phyloP scores from a whole-genome alignment of 2,113 vertebrate genomes.

The Nesospiza acunhae region DNA sequence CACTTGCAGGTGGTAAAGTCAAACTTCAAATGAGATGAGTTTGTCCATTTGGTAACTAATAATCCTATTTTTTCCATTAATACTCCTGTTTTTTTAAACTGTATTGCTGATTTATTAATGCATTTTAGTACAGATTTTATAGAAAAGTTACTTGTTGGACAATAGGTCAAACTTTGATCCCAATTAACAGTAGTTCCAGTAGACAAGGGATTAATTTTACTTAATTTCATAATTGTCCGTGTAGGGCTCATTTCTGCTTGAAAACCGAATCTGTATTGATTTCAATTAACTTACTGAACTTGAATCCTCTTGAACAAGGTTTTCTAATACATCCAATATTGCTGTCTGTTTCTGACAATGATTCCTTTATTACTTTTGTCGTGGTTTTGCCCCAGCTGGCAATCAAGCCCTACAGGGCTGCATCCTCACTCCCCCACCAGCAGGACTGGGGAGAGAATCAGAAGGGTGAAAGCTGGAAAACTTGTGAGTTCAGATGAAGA shows the following conservation, averaged over 20 bases:
- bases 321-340: not conserved
- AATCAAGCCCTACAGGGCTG: accelerated
- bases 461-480: not conserved
- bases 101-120: conserved; percentile 43
- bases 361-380: not conserved
- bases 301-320: not conserved
- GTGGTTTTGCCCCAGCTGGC: not conserved
- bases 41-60: conserved; percentile 42
- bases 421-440: no score
- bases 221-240: not conserved
- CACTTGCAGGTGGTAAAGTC: not conserved
- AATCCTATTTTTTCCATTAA: conserved; percentile 27
- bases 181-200: not conserved
- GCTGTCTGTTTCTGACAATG: not conserved
- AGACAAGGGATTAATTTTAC: not conserved
- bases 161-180: not conserved
- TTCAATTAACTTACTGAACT: conserved; percentile 18
- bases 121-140: conserved; percentile 36
- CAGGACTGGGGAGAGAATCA: not conserved
- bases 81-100: not conserved
- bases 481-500: not conserved
- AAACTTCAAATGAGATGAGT: conserved; percentile 37
- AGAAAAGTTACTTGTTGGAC: conserved; percentile 2
- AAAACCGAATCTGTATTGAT: conserved; percentile 30
- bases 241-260: not conserved